These are phyloP conservation scores for Drosophila navojoa DNA, from an alignment of 1,140 invertebrate genomes.

Conservation along the genomic window DNA sequence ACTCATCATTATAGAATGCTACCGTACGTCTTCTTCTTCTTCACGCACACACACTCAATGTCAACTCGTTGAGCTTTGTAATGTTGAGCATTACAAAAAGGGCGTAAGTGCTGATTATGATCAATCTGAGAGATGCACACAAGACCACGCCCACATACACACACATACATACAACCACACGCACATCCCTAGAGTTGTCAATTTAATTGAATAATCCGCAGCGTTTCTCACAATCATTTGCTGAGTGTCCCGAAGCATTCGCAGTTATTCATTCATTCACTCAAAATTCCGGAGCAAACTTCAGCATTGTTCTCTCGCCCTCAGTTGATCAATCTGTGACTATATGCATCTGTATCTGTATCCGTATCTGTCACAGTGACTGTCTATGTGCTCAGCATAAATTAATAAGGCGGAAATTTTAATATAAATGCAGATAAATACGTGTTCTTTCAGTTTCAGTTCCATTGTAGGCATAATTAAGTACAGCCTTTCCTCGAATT, in stretches of 20 bases:
- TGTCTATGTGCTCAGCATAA: conserved; percentile 24
- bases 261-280: conserved; percentile 28
- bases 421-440: conserved; percentile 69
- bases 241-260: conserved; percentile 26
- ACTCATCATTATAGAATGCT: conserved; percentile 9
- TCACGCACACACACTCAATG: conserved; percentile 32
- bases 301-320: conserved; percentile 60
- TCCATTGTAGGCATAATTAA: conserved; percentile 70
- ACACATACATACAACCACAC: not conserved
- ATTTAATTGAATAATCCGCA: conserved; percentile 72
- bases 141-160: conserved; percentile 17
- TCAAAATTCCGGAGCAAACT: conserved; percentile 39
- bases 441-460: conserved; percentile 44
- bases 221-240: conserved; percentile 74
- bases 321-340: conserved; percentile 52
- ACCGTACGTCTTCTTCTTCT: conserved; percentile 4
- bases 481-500: conserved; percentile 53
- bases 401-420: conserved; percentile 79
- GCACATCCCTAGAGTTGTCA: conserved; percentile 64
- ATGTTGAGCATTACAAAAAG: conserved; percentile 43
- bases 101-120: conserved; percentile 46
- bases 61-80: conserved; percentile 66
- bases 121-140: conserved; percentile 40
- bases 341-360: conserved; percentile 17
- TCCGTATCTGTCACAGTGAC: not conserved